A percentile compares a stretch with the other conserved stretches of the same genome.
These are phyloP conservation scores for Mustelus asterias DNA, from an alignment of 2,113 vertebrate species.

Conservation along the genomic window DNA sequence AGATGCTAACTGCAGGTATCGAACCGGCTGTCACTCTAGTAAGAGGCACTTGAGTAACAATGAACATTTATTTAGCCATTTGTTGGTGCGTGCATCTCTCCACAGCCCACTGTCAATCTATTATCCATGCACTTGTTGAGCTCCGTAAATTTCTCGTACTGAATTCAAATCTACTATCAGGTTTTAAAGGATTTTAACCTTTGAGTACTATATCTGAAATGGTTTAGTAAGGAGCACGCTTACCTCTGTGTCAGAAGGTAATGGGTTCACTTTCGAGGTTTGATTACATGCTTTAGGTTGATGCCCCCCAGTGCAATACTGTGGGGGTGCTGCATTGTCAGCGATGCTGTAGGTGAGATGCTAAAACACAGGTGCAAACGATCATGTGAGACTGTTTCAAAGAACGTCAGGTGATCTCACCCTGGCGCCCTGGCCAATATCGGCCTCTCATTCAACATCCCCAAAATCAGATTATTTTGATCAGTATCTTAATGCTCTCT, in stretches of 20 bases:
- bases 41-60: constrained; percentile 5
- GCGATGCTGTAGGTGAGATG: neutral
- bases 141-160: neutral
- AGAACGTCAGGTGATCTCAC: neutral
- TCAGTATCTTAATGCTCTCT: neutral
- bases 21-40: neutral
- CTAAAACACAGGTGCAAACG: neutral
- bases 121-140: neutral
- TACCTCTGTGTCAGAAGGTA: neutral
- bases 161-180: neutral
- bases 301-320: neutral
- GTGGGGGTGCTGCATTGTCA: neutral
- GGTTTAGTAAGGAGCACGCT: neutral
- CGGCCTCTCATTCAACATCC: neutral
- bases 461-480: neutral
- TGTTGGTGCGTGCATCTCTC: neutral
- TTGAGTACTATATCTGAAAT: too few relatives aligned
- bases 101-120: neutral
- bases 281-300: neutral
- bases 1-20: constrained; percentile 21
- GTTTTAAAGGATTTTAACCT: neutral
- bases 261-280: neutral
- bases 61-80: constrained; percentile 19
- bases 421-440: neutral
- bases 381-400: neutral